Base-by-base conservation (phyloP, 1,140 invertebrate species). In the Procambarus clarkii region DNA sequence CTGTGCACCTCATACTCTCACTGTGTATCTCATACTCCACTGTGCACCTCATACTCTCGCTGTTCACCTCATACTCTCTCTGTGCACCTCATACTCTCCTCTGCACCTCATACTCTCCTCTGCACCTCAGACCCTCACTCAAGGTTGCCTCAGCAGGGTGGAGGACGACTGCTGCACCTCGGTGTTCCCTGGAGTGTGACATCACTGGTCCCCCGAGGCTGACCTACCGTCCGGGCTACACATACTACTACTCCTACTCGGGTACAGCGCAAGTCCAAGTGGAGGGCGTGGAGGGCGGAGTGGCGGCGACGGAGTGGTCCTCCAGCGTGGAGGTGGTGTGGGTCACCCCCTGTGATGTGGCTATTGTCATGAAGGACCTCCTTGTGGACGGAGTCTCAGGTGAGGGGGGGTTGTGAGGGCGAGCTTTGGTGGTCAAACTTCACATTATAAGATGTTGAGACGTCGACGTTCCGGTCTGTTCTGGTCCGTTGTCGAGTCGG, bases 341-440 rank as follows among this genome's bases (percentile, higher is more conserved):
- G 79, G n/a, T 85, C 71, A 76, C 45, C n/a, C 88, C 88, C 7
- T 91, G 88, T 13, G 88, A 91, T 50, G 54, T 91, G 81, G 88
- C 88, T 71, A 84, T 91, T 50, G 21, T 81, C 64, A 76, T 91
- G 81, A 91, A 58, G 7, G 74, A 77, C 13, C 18, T 45, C 0
- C 60, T 79, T 21, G n/a, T 88, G 34, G 86, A 88, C 24, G 86
- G 86, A 15, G 45, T 54, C 9, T 5, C 58, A n/a, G 77, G 86
- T 88, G 60, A 88, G 86, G 13, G 5, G 50, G 13, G 5, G 8
- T 13, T 54, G 4, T 54, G 13, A 13, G 8, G 13, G 50, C 8
- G 8, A 13, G 50, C 50, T 5, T 54, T 11, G 5, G 50, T 54
- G 50, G 2, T 0, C 5, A 11, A 54, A 11, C 11, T 5, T 54